These are phyloP conservation scores for Syngnathus floridae DNA, from an alignment of 2,113 vertebrate genomes.

Conservation along the genomic window DNA sequence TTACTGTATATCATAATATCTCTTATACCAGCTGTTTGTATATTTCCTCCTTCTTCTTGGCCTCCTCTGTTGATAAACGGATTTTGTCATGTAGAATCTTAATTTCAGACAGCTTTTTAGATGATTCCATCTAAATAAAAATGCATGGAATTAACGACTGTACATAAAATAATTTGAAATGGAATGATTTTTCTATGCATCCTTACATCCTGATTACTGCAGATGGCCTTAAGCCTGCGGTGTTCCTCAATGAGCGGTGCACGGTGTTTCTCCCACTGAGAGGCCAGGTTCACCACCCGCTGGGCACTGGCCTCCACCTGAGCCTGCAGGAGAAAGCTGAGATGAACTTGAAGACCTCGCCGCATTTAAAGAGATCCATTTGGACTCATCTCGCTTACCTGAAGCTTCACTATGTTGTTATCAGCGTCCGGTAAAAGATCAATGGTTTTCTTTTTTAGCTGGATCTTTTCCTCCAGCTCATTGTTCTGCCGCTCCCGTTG, in stretches of 20 bases:
- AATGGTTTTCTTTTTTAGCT: slow-evolving; percentile 76
- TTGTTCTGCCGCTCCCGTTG: slow-evolving; percentile 63
- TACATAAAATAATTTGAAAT: background rate
- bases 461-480: slow-evolving; percentile 68
- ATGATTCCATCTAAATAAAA: slow-evolving; percentile 74
- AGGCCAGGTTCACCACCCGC: slow-evolving; percentile 75
- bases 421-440: slow-evolving; percentile 77
- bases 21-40: slow-evolving; percentile 77
- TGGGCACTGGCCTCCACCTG: slow-evolving; percentile 81
- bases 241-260: slow-evolving; percentile 79
- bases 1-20: background rate
- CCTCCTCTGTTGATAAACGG: slow-evolving; percentile 75
- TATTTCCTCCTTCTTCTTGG: slow-evolving; percentile 80
- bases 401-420: slow-evolving; percentile 76
- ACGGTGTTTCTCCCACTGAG: slow-evolving; percentile 88
- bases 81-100: slow-evolving; percentile 82
- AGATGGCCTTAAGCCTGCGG: slow-evolving; percentile 77
- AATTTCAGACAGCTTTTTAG: slow-evolving; percentile 77
- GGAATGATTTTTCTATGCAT: background rate
- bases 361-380: no score
- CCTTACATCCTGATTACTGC: slow-evolving; percentile 76
- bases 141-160: background rate
- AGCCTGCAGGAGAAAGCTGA: slow-evolving; percentile 50
- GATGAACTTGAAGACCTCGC: background rate
- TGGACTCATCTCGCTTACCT: slow-evolving; percentile 64